These are phyloP conservation scores for Origma solitaria DNA, from an alignment of 2,113 vertebrate species.

Conservation along the genomic window DNA sequence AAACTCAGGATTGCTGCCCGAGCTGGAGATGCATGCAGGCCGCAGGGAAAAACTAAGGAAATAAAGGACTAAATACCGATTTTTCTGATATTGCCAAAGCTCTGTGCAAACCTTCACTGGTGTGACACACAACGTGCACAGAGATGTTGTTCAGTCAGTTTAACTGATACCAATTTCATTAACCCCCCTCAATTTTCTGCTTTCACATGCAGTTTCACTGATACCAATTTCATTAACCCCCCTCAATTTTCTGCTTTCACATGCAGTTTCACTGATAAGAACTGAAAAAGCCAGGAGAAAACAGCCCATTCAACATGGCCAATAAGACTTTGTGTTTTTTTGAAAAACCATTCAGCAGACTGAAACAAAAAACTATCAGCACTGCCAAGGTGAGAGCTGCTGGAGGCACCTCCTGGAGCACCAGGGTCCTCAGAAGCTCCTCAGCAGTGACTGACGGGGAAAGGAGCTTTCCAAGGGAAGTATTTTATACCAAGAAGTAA, in stretches of 20 bases:
- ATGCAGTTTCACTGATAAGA: background rate
- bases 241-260: background rate
- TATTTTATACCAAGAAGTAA: background rate
- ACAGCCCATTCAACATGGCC: rapidly evolving
- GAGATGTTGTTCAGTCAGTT: background rate
- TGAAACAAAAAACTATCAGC: rapidly evolving
- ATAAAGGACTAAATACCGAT: background rate
- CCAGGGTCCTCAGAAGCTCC: background rate
- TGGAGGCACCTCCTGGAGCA: background rate
- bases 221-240: background rate
- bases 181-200: background rate
- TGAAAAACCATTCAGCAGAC: too few species aligned
- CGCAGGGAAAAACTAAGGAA: background rate
- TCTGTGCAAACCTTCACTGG: background rate
- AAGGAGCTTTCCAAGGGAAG: background rate
- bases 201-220: background rate
- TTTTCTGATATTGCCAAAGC: background rate
- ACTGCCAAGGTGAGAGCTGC: background rate
- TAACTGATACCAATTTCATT: background rate
- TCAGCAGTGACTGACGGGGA: background rate
- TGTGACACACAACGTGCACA: rapidly evolving
- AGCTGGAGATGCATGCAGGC: background rate
- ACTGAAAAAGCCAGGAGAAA: background rate
- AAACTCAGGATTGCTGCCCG: background rate
- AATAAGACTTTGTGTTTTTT: background rate